phyloP scores from a whole-genome alignment of 2,113 vertebrate species.

The Syngnathus scovelli region DNA sequence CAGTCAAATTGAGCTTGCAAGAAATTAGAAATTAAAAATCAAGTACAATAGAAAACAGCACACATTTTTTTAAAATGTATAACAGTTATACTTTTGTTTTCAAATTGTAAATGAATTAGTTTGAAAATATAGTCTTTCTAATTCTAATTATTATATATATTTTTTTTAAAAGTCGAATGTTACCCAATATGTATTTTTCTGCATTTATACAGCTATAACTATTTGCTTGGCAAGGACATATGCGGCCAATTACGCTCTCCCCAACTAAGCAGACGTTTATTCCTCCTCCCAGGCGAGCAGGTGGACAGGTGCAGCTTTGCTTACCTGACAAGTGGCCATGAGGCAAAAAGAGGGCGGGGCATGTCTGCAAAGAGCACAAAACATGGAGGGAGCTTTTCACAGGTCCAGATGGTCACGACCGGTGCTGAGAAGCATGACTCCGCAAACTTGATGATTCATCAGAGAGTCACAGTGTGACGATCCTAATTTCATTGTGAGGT shows the following conservation, averaged over 20 bases:
- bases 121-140: no score
- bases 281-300: slow-evolving; percentile 34
- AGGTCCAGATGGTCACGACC: slow-evolving; percentile 43
- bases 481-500: slow-evolving; percentile 54
- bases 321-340: slow-evolving; percentile 48
- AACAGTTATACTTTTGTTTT: no score
- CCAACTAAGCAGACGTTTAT: slow-evolving; percentile 39
- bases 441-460: slow-evolving; percentile 55
- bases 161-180: no score
- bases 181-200: no score
- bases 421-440: slow-evolving; percentile 20
- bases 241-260: slow-evolving; percentile 44
- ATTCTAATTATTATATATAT: no score
- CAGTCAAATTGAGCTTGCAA: no score
- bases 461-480: slow-evolving; percentile 26
- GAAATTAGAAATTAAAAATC: no score
- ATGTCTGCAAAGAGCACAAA: slow-evolving; percentile 5
- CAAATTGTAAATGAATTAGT: no score
- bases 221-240: slow-evolving; percentile 33
- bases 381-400: slow-evolving; percentile 17
- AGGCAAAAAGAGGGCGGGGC: slow-evolving; percentile 19
- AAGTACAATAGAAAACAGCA: no score
- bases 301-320: slow-evolving; percentile 36
- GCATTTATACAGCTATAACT: no score
- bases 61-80: no score